phyloP scores from a whole-genome alignment of 2,113 vertebrate genomes.

The Sciurus niger region DNA sequence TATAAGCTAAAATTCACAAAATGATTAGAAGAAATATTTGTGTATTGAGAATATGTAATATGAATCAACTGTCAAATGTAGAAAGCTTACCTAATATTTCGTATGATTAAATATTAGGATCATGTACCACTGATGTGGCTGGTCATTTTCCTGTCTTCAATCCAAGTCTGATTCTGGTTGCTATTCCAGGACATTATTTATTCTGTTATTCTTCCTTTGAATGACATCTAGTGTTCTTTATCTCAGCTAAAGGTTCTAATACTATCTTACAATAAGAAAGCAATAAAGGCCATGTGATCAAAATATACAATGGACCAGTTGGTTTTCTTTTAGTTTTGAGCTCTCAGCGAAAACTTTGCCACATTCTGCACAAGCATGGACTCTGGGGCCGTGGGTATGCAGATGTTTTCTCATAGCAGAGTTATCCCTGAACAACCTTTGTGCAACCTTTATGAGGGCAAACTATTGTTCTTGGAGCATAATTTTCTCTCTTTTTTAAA shows the following conservation, averaged over 20 bases:
- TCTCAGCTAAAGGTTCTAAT: not conserved
- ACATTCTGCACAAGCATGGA: constrained; percentile 98
- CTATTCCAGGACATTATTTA: not conserved
- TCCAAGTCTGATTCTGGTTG: not conserved
- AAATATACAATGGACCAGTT: constrained; percentile 89
- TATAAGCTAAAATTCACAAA: not conserved
- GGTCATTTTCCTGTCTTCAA: not conserved
- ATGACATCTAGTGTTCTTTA: not conserved
- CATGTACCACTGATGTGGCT: not conserved
- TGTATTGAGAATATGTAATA: not conserved
- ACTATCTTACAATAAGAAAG: constrained; percentile 3
- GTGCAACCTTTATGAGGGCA: constrained; percentile 93
- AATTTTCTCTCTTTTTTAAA: too few species aligned
- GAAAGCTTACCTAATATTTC: not conserved
- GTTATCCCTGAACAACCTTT: constrained; percentile 99
- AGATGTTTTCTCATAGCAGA: constrained; percentile 99
- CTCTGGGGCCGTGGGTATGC: constrained; percentile 97
- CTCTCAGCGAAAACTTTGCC: constrained; percentile 99
- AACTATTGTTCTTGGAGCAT: too few species aligned
- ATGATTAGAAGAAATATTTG: constrained; percentile 22
- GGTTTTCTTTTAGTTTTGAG: constrained; percentile 98
- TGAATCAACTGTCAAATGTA: not conserved
- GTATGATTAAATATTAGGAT: not conserved
- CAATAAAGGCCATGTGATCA: not conserved
- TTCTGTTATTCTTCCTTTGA: not conserved